A percentile compares a stretch with the other conserved stretches of the same genome.
Evolutionary conservation across 35 echinoderm and acorn worm species (phyloP).

Genomic region (Ophioderma brevispina): DNA sequence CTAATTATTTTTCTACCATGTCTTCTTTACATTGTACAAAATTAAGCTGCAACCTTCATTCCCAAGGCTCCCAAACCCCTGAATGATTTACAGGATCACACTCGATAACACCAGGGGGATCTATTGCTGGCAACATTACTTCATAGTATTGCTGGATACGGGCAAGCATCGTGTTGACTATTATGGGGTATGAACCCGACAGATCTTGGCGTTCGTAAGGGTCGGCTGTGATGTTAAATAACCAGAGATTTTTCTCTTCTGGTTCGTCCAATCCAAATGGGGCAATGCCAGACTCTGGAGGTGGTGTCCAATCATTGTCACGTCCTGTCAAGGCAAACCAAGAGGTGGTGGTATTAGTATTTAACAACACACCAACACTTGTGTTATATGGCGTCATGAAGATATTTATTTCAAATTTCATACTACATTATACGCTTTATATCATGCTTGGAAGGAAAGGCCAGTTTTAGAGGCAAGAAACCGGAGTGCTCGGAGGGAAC

Average conservation of each 20-base stretch:
- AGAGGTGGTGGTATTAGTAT: no score
- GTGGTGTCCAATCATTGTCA: slow-evolving; percentile 40
- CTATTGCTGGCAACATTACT: background rate
- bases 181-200: slow-evolving; percentile 53
- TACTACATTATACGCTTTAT: no score
- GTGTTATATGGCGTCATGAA: no score
- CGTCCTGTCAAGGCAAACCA: no score
- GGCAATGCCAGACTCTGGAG: slow-evolving; percentile 27
- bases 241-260: slow-evolving; percentile 55
- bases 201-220: slow-evolving; percentile 67
- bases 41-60: no score
- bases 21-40: no score
- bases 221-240: slow-evolving; percentile 86
- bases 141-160: slow-evolving; percentile 4
- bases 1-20: no score
- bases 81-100: slow-evolving; percentile 12
- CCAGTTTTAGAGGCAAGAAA: no score
- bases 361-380: no score
- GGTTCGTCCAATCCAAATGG: slow-evolving; percentile 13
- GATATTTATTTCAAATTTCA: no score
- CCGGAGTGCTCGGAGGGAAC: no score
- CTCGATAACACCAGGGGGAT: background rate
- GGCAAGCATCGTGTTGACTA: slow-evolving; percentile 13
- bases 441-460: no score
- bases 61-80: slow-evolving; percentile 26